Conservation (phyloP, 2,797 vertebrate genomes). For the Microctenopoma steveboyesi region DNA sequence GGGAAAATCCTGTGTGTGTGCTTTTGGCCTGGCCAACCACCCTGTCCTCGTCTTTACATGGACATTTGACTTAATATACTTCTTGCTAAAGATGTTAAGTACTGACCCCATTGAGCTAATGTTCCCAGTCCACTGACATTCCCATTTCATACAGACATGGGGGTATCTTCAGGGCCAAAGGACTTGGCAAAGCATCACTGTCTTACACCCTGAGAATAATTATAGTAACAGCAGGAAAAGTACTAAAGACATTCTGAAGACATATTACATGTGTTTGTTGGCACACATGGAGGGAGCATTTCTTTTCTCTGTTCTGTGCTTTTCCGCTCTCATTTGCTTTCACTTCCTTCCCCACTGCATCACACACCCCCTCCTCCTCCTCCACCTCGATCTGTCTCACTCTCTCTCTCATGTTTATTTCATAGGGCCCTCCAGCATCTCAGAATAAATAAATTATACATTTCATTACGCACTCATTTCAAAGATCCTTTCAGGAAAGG, state of each 20-base stretch:
- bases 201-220: too few relatives aligned
- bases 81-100: too few relatives aligned
- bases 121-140: too few relatives aligned
- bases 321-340: slow-evolving; percentile 28
- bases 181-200: too few relatives aligned
- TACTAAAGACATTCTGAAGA: neutral
- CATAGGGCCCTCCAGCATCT: slow-evolving; percentile 73
- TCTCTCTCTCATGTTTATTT: slow-evolving; percentile 79
- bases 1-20: too few relatives aligned
- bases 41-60: too few relatives aligned
- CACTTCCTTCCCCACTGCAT: slow-evolving; percentile 27
- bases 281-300: slow-evolving; percentile 14
- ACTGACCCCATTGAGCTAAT: too few relatives aligned
- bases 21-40: too few relatives aligned
- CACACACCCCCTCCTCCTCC: slow-evolving; percentile 15
- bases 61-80: too few relatives aligned
- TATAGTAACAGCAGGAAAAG: too few relatives aligned
- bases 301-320: slow-evolving; percentile 10
- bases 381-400: slow-evolving; percentile 29
- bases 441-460: slow-evolving; percentile 83
- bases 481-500: slow-evolving; percentile 76
- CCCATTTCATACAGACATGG: too few relatives aligned
- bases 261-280: slow-evolving; percentile 21
- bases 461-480: slow-evolving; percentile 80
- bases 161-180: too few relatives aligned